Evolutionary conservation across 2,797 vertebrate genomes (phyloP), one percentile per base, ranked within the genome.

Genomic region (Lutjanus argentimaculatus): DNA sequence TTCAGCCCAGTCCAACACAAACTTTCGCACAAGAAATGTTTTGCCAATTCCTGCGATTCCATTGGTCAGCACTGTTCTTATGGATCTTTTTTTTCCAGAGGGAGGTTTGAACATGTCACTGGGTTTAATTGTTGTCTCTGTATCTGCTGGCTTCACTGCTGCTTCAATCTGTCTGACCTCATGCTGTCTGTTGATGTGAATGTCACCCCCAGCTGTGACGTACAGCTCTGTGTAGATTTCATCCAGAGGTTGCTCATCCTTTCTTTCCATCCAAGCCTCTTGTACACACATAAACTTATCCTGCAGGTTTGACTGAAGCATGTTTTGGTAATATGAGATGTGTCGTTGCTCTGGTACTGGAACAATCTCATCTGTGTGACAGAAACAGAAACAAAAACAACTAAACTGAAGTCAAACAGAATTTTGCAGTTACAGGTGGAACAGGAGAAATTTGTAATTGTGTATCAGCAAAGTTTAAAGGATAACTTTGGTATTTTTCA

Each of bases 181-280:
- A 36, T 36, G 30, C 30, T 36, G 30, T 36, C 4, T 36, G 30
- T 36, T 36, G 64, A 84, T 59, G 43, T 72, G 45, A 1, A 63
- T 5, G 1, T 58, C 51, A 12, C n/a, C 16, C 1, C 77, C 65
- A 0, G 68, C 53, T 1, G 77, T 65, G 21, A 84, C 2, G 57
- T 72, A 58, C 30, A 84, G 67, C 13, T 84, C 72, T 1, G 72
- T 79, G 63, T 84, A 84, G 52, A 84, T 63, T 21, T 84, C 68
- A 3, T 15, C 53, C 69, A 85, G 42, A 56, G 16, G 53, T 12
- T 51, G 40, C 4, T 58, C 21, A 3, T 53, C 30, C 58, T 11
- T 74, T 48, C 6, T 64, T 48, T 10, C 46, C 25, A 6, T 7
- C 83, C 78, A 74, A 7, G 70, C 78, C 43, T 85, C 65, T 7